Evolutionary conservation across 2,888 invertebrate species (phyloP).

Genomic region (Dynastes hyllus): DNA sequence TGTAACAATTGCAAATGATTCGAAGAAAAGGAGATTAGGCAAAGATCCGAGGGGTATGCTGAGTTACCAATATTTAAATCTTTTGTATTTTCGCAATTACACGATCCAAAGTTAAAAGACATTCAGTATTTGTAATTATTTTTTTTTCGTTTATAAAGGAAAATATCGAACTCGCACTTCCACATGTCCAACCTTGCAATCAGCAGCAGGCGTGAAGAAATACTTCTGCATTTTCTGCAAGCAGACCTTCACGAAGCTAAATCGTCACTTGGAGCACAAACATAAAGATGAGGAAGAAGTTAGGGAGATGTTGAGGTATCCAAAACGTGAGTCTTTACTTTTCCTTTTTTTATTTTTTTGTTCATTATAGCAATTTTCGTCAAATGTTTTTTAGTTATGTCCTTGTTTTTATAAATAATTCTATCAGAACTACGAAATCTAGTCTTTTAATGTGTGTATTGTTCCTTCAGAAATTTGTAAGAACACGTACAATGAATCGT

Average conservation of each 20-base stretch:
- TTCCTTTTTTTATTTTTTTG: neutral
- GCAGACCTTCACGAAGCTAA: constrained; percentile 28
- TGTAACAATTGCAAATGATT: neutral
- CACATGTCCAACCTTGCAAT: constrained; percentile 19
- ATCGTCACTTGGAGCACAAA: constrained; percentile 34
- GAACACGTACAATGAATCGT: too few species aligned
- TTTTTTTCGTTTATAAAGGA: neutral
- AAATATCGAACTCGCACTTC: neutral
- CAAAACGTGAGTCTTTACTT: constrained; percentile 21
- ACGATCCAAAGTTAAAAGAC: too few species aligned
- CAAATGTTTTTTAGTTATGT: too few species aligned
- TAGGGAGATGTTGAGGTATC: constrained; percentile 24
- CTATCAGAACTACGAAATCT: too few species aligned
- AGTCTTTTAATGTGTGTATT: too few species aligned
- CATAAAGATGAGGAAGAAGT: constrained; percentile 29
- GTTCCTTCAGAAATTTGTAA: too few species aligned
- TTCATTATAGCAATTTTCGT: neutral
- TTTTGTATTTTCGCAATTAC: neutral
- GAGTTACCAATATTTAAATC: neutral
- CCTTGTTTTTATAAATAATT: too few species aligned
- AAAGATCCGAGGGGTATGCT: neutral
- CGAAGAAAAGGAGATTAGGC: neutral
- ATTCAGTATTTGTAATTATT: too few species aligned
- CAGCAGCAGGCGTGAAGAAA: constrained; percentile 21
- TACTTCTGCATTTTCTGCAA: constrained; percentile 42